Percentiles rank a stretch among this genome's conserved stretches.
Conservation (phyloP, 2,888 invertebrate species). For the Acanthosepion lycidas region DNA sequence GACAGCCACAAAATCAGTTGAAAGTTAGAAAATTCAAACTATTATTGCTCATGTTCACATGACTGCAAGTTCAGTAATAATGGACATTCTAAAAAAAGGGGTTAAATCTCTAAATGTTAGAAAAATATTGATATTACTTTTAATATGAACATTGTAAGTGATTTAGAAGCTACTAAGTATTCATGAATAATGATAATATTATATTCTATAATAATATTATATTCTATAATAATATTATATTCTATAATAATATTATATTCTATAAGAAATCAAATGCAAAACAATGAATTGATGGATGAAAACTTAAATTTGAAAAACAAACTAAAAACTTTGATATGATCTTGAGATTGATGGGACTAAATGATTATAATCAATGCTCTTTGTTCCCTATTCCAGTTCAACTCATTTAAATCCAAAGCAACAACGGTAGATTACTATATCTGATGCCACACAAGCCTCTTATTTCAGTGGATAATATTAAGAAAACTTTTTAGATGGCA, state of each 20-base stretch:
- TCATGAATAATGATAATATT: neutral
- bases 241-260: too few species aligned
- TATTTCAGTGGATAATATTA: too few species aligned
- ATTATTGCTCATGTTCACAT: neutral
- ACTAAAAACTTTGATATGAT: too few species aligned
- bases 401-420: too few species aligned
- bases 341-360: too few species aligned
- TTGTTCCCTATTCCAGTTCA: too few species aligned
- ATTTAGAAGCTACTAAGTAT: neutral
- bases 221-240: too few species aligned
- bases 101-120: neutral
- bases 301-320: neutral
- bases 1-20: neutral
- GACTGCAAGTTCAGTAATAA: neutral
- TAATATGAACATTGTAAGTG: neutral
- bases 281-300: neutral
- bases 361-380: too few species aligned
- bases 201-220: too few species aligned
- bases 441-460: too few species aligned
- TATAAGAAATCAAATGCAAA: neutral
- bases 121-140: neutral
- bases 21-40: constrained; percentile 24
- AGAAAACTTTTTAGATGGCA: too few species aligned
- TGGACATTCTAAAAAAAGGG: neutral
- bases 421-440: too few species aligned